These are phyloP conservation scores for Gnathonemus longibarbis DNA, from an alignment of 2,113 vertebrate genomes.

Conservation along the genomic window DNA sequence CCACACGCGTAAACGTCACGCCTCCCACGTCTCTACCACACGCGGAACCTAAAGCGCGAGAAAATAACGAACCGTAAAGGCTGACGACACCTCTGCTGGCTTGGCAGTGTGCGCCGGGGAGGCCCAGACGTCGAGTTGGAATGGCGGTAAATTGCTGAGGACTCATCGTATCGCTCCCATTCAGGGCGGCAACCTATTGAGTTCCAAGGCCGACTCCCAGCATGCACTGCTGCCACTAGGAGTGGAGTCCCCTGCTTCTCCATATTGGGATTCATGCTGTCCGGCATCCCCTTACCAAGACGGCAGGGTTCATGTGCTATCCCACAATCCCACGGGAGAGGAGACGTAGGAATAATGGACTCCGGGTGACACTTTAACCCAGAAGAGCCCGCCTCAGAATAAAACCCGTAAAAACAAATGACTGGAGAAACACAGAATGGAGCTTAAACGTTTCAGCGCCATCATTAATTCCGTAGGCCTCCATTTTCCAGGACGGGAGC, in stretches of 20 bases:
- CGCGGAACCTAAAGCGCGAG: neutral
- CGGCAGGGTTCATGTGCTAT: neutral
- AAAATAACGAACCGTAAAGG: neutral
- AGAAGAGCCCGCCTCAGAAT: neutral
- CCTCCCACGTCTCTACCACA: neutral
- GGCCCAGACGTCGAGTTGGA: neutral
- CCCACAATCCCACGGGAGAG: neutral
- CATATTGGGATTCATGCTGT: neutral
- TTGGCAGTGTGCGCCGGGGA: neutral
- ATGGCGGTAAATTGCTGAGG: neutral
- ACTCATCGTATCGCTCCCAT: neutral
- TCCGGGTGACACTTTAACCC: neutral
- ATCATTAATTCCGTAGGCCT: neutral
- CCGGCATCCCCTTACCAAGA: neutral
- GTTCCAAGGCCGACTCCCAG: neutral
- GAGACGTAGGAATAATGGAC: neutral
- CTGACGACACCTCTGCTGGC: neutral
- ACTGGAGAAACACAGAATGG: neutral
- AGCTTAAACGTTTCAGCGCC: neutral
- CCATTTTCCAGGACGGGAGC: neutral
- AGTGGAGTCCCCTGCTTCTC: neutral
- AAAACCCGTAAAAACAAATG: neutral
- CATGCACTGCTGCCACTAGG: neutral
- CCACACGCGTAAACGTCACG: neutral
- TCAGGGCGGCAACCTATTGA: neutral